phyloP scores from a whole-genome alignment of 2,888 invertebrate species.

The Drosophila peninsularis region DNA sequence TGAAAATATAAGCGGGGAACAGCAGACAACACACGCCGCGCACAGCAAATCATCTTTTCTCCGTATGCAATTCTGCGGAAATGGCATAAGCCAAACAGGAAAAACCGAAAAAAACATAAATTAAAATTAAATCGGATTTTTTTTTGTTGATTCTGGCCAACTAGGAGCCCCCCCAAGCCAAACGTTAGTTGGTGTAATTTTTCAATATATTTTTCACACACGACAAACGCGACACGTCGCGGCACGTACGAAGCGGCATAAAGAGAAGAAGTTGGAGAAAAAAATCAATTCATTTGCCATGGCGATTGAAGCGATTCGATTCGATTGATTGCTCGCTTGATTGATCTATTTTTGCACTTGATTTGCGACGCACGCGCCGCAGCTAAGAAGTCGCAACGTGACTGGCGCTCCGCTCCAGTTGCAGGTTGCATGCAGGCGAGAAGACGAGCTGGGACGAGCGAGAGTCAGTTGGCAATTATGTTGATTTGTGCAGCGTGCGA shows the following conservation, averaged over 20 bases:
- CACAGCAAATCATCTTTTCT: constrained; percentile 50
- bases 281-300: constrained; percentile 61
- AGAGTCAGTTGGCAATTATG: constrained; percentile 65
- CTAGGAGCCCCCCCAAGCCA: constrained; percentile 43
- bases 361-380: constrained; percentile 82
- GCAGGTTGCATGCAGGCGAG: constrained; percentile 19
- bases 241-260: constrained; percentile 43
- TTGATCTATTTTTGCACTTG: constrained; percentile 82
- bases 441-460: constrained; percentile 30
- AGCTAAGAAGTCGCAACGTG: constrained; percentile 57
- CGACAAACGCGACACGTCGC: constrained; percentile 15
- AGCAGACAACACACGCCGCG: constrained; percentile 25
- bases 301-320: constrained; percentile 68
- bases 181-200: constrained; percentile 23
- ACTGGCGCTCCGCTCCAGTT: constrained; percentile 70
- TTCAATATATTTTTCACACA: constrained; percentile 16
- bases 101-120: constrained; percentile 15
- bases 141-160: constrained; percentile 55
- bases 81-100: constrained; percentile 36
- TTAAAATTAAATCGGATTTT: constrained; percentile 43
- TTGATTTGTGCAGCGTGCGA: constrained; percentile 73
- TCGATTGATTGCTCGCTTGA: constrained; percentile 82
- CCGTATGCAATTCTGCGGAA: constrained; percentile 66
- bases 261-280: neutral
- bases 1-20: constrained; percentile 37